phyloP scores from a whole-genome alignment of 1,140 invertebrate species.

The Colletes latitarsis region DNA sequence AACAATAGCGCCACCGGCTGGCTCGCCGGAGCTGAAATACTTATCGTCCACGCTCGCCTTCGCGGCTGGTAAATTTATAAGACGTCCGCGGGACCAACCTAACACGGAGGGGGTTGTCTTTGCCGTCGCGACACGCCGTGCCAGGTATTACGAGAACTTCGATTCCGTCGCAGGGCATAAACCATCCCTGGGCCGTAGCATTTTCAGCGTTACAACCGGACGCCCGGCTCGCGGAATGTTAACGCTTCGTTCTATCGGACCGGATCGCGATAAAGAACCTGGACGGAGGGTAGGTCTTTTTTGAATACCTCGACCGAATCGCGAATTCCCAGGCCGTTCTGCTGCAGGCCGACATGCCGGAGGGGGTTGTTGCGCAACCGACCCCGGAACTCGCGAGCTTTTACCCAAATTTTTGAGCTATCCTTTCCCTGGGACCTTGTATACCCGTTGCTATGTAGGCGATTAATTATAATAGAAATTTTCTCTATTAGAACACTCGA shows the following conservation, averaged over 20 bases:
- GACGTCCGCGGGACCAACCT: slow-evolving; percentile 34
- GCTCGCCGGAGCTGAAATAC: slow-evolving; percentile 60
- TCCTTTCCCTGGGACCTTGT: no score
- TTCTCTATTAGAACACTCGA: no score
- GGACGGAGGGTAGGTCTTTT: background rate
- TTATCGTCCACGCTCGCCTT: slow-evolving; percentile 58
- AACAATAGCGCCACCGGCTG: slow-evolving; percentile 67
- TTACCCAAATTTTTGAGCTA: background rate
- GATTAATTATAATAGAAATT: no score
- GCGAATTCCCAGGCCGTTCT: background rate
- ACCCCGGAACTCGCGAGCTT: background rate
- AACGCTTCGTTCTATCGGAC: background rate
- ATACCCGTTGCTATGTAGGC: no score
- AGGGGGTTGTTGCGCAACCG: background rate
- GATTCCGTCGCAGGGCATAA: slow-evolving; percentile 26
- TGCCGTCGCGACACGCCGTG: slow-evolving; percentile 6
- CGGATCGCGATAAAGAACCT: background rate
- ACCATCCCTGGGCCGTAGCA: background rate
- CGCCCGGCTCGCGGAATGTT: background rate
- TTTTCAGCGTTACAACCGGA: background rate
- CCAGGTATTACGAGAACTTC: slow-evolving; percentile 30
- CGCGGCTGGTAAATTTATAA: slow-evolving; percentile 60
- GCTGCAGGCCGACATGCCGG: no score
- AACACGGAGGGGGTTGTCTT: background rate
- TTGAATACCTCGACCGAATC: background rate